Conservation (phyloP, 2,113 vertebrate species). For the Manacus vitellinus region DNA sequence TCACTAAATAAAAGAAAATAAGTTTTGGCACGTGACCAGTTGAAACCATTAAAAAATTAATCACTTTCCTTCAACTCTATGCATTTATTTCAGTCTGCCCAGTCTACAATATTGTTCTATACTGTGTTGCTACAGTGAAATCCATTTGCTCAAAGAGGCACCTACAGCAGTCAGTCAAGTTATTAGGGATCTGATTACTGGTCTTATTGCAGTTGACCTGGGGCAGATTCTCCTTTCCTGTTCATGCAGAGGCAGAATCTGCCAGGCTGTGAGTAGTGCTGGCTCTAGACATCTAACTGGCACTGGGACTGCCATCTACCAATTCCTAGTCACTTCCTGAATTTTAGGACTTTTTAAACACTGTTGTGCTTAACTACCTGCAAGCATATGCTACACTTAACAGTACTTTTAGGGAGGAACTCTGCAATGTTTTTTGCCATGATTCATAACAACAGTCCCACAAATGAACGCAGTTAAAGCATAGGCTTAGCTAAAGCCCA, state of each 20-base stretch:
- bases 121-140: background rate
- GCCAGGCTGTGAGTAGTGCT: background rate
- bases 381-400: background rate
- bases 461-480: background rate
- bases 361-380: background rate
- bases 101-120: background rate
- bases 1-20: background rate
- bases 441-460: background rate
- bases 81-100: background rate
- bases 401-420: background rate
- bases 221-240: background rate
- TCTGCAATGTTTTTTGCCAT: background rate
- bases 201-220: background rate
- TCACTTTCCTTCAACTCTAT: background rate
- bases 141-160: background rate
- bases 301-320: background rate
- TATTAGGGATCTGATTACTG: background rate
- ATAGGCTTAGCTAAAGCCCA: background rate
- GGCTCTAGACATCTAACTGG: background rate
- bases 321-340: background rate
- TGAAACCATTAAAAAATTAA: background rate
- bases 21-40: background rate
- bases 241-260: background rate
- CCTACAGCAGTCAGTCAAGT: background rate
- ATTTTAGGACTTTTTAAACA: background rate